Evolutionary conservation across 2,113 vertebrate species (phyloP), one percentile per base, ranked within the genome.

Genomic region (Stomatorhinus ivindoensis): DNA sequence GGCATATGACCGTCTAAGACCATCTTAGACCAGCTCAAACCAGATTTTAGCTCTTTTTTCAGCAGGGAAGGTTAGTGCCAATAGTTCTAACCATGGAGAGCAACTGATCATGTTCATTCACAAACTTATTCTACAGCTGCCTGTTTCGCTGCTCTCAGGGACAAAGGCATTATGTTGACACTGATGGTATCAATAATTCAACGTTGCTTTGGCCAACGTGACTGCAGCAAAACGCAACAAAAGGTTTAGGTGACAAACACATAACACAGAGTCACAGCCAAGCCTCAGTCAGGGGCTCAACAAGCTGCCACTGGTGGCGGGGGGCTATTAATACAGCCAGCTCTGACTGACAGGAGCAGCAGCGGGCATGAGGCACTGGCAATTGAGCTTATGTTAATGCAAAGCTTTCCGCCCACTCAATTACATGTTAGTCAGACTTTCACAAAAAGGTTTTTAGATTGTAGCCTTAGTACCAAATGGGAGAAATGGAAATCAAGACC

Each of bases 321-420:
- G 50, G 9, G n/a, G 48, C 48, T 50, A 51, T 51, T 31, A 51
- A 51, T 48, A 48, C 48, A 0, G 21, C n/a, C 21, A n/a, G 44
- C 44, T 48, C 47, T 86, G 85, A 51, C 46, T 86, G 85, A 31
- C 85, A 86, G 85, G 85, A 24, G 82, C 82, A 85, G 82, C 35
- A 47, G 82, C 4, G 44, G 82, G 3, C 21, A 10, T 48, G 17
- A 51, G 27, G 47, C 85, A 35, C 46, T 51, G 85, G 48, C 31
- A 86, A 9, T 53, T 86, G 44, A 86, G 85, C 85, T 86, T 86
- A 85, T 24, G 85, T 53, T 86, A 86, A 86, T 86, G 44, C n/a
- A 31, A 48, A 19, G n/a, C 31, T 35, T 51, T 53, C 46, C 48
- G 10, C 85, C 85, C 48, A 53, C 85, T 51, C 85, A 86, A 35